Base-by-base conservation (phyloP, 2,797 vertebrate genomes). In the Lemur catta region DNA sequence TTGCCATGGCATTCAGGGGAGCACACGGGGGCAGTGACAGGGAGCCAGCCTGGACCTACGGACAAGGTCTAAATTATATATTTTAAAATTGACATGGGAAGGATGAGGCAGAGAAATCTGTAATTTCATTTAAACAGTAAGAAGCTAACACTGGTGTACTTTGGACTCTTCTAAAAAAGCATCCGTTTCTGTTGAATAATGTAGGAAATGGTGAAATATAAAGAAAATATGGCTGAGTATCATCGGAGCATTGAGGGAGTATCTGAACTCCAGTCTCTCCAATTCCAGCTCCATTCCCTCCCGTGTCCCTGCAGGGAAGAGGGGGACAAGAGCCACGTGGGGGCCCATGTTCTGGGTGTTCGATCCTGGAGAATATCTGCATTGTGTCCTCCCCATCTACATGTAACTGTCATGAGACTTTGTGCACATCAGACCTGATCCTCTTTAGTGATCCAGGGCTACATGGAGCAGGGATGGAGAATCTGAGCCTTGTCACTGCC, bases 401-500 rank as follows among this genome's bases (percentile, higher is more conserved):
- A 3, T 4, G 30, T 74, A 7, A 5, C 61, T 87, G 33, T 6
- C 7, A 0, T 11, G 22, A n/a, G 65, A 20, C 38, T 81, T 24
- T 50, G 61, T 69, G 33, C 26, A 35, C 22, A 4, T 24, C 41
- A 46, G 48, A 38, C 18, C 71, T 22, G 2, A 41, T 28, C 57
- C 55, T 22, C 13, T 20, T 22, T 6, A 3, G 15, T 3, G 8
- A 41, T 41, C 61, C 1, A 1, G n/a, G 61, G 72, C 46, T 48
- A 5, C 6, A 0, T 17, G 22, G 69, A 17, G 24, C 41, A 7
- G 79, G 2, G 14, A 2, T n/a, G 15, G n/a, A 63, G 46, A 72
- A 46, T 1, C 89, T 12, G 11, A 81, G 74, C 50, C 30, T 6
- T 1, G 0, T 11, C 24, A 2, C 24, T 0, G 0, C 4, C 15